Evolutionary conservation across 2,888 invertebrate genomes (phyloP), one percentile per base, ranked within the genome.

Genomic region (Drosophila basisetae): DNA sequence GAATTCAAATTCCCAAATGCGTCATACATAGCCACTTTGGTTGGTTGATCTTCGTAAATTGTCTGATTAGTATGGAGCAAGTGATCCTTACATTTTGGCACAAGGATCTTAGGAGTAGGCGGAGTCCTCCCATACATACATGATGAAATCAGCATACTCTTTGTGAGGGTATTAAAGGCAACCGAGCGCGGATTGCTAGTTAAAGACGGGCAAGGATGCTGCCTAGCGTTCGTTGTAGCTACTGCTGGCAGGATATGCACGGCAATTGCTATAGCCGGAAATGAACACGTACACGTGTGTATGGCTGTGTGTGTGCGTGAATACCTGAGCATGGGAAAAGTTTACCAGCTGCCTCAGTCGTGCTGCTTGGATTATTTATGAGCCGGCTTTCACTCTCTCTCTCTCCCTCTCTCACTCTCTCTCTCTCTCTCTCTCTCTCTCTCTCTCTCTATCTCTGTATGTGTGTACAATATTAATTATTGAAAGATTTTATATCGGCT

Each of bases 401-500:
- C 10, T n/a, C n/a, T 62, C 30, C 25, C 18, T 49, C 30, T 59
- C 55, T 64, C 50, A 30, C 22, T 50, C 18, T 50, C 50, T 54
- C 18, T 49, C 30, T 59, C 55, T 64, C 50, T 35, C 22, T 50
- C 18, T 50, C 50, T 47, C 53, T 47, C 39, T 56, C 35, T 30
- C n/a, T 30, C 13, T n/a, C 28, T 3, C 18, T 55, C 11, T 55
- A 2, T 55, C 37, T 50, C 3, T 68, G 33, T 47, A 25, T 70
- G 43, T 60, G 74, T 58, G 75, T 68, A 66, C 76, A 68, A 76
- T 84, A 91, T 85, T 91, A 85, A 85, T 91, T 91, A 85, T 85
- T 85, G 76, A 85, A 78, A 91, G 84, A 89, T 85, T 85, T 89
- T 74, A 87, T 89, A 85, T 84, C 88, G 79, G 84, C 85, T 85